Conservation (phyloP, 2,797 vertebrate species). For the Phataginus tetradactyla region DNA sequence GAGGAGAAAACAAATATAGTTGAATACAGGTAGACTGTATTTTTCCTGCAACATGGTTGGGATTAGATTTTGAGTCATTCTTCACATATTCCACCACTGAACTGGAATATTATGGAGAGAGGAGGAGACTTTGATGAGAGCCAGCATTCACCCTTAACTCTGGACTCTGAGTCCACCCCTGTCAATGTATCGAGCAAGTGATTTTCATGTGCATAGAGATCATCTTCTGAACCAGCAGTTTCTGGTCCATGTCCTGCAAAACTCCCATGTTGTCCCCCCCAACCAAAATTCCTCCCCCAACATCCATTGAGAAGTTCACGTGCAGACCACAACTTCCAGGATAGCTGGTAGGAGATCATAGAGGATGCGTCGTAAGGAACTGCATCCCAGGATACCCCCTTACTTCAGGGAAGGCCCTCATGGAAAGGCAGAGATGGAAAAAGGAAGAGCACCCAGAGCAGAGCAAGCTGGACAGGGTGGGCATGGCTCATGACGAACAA, state of each 20-base stretch:
- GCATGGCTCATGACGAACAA: background rate
- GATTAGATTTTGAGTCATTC: background rate
- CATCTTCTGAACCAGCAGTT: background rate
- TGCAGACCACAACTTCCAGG: background rate
- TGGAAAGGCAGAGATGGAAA: background rate
- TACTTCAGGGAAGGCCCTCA: background rate
- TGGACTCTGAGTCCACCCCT: background rate
- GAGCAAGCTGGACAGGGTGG: background rate
- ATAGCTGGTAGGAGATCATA: background rate
- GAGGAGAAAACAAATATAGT: background rate
- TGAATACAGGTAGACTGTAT: background rate
- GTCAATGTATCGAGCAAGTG: no score
- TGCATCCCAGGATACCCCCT: background rate
- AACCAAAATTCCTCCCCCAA: background rate
- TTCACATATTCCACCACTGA: background rate
- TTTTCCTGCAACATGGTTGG: background rate
- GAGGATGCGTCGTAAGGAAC: background rate
- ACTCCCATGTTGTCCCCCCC: accelerated
- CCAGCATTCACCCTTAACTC: background rate
- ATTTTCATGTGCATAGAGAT: background rate
- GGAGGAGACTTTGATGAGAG: background rate
- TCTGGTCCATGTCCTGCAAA: background rate
- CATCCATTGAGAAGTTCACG: background rate
- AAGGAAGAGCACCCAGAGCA: background rate
- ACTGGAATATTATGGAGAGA: background rate